Percentiles rank a stretch among this genome's conserved stretches.
Conservation (phyloP, 2,797 vertebrate genomes). For the Falco naumanni region DNA sequence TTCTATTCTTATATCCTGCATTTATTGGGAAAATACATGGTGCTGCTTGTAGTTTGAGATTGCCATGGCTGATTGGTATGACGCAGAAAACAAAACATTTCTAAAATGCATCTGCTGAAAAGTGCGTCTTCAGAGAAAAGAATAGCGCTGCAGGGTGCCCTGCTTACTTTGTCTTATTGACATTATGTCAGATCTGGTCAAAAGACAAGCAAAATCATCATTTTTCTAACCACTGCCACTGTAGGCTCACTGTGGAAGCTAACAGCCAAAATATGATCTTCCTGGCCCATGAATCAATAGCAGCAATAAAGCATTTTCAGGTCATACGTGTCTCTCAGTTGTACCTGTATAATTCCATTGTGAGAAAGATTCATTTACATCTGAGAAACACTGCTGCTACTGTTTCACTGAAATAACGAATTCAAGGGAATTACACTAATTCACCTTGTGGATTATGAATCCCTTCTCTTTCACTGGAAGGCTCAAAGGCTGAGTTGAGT, state of each 20-base stretch:
- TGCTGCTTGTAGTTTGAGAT: not conserved
- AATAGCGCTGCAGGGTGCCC: not conserved
- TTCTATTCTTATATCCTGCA: not conserved
- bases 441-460: not conserved
- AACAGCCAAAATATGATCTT: constrained; percentile 14
- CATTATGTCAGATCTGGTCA: constrained; percentile 2
- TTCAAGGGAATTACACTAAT: not conserved
- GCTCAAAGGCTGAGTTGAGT: not conserved
- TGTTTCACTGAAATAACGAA: not conserved
- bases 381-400: not conserved
- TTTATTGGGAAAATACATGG: not conserved
- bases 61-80: not conserved
- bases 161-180: constrained; percentile 40
- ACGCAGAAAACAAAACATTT: not conserved
- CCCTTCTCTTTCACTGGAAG: not conserved
- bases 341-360: not conserved
- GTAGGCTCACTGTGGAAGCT: not conserved
- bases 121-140: not conserved
- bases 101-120: not conserved
- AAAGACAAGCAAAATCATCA: constrained; percentile 11
- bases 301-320: not conserved
- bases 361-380: not conserved
- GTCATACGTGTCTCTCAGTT: not conserved
- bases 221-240: constrained; percentile 30
- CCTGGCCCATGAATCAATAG: constrained; percentile 29